Base-by-base conservation (phyloP, 2,797 vertebrate species). In the Epinephelus coioides region DNA sequence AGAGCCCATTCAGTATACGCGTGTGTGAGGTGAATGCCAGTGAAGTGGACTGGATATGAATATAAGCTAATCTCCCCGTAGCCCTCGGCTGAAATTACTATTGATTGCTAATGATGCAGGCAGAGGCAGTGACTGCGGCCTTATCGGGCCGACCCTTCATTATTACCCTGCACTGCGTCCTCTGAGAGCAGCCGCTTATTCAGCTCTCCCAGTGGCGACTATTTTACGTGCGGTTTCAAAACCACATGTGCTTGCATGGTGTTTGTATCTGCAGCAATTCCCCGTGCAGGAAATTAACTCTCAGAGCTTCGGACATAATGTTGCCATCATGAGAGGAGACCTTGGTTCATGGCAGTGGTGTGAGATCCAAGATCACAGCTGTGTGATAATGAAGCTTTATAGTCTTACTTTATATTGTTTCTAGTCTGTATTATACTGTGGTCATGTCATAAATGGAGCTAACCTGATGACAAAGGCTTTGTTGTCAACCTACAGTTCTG, bases 101-200 rank as follows among this genome's bases (percentile, higher is more conserved):
- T 90, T 79, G 88, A 92, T 91, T 72, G 62, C 38, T 66, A 65
- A 78, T 14, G 38, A 69, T 19, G 61, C 69, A 63, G 73, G 70
- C 27, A 44, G 67, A 40, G 60, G 43, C 69, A 14, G 61, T 38
- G 61, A 76, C 59, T 8, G 61, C 56, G 66, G 56, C 55, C 71
- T 75, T 68, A 86, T 77, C 43, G 5, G 61, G 21, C 64, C 12
- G 44, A 30, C 59, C n/a, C 12, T 5, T 12, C 51, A 73, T 89
- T 86, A 81, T 88, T 65, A 76, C 50, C 11, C 57, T 9, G 38
- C 70, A 17, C 62, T 30, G 73, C 46, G 53, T 64, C 40, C 46
- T 69, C 71, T n/a, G 70, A 80, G 73, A 47, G 60, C 68, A 18
- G 44, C 68, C 23, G 25, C 54, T 69, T 49, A 60, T 69, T 70